phyloP scores from a whole-genome alignment of 2,113 vertebrate species.

The Microcebus murinus region DNA sequence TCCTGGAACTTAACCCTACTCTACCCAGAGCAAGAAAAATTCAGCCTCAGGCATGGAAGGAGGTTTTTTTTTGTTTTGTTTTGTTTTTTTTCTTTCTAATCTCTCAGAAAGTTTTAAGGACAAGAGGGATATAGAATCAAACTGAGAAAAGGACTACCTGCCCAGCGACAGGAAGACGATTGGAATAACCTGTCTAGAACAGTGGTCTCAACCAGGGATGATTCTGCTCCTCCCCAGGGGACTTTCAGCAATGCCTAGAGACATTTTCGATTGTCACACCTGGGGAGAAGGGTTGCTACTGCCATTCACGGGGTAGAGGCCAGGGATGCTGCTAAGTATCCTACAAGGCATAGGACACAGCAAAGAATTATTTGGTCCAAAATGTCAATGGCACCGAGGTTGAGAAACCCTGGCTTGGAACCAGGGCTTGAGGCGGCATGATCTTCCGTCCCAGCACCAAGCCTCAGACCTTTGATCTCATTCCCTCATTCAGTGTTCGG shows the following conservation, averaged over 20 bases:
- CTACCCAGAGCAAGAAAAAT: background rate
- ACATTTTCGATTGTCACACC: background rate
- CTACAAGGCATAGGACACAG: no score
- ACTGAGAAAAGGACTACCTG: background rate
- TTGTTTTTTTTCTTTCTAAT: background rate
- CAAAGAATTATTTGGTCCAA: background rate
- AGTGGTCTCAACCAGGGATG: background rate
- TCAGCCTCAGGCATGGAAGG: background rate
- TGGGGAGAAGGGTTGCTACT: background rate
- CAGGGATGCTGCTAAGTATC: background rate
- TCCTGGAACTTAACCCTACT: background rate
- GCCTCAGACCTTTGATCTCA: background rate
- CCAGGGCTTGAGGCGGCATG: background rate
- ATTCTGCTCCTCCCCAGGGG: background rate
- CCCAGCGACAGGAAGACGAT: background rate
- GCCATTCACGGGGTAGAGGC: background rate
- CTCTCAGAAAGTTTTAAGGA: background rate
- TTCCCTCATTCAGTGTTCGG: background rate
- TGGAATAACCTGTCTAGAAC: background rate
- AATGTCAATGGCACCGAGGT: background rate
- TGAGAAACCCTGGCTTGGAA: background rate
- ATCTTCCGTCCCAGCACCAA: background rate
- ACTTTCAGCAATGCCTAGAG: background rate
- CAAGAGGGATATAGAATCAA: background rate
- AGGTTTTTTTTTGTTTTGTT: background rate